These are phyloP conservation scores for Australoheros facetus DNA, from an alignment of 2,797 vertebrate species.

Conservation along the genomic window DNA sequence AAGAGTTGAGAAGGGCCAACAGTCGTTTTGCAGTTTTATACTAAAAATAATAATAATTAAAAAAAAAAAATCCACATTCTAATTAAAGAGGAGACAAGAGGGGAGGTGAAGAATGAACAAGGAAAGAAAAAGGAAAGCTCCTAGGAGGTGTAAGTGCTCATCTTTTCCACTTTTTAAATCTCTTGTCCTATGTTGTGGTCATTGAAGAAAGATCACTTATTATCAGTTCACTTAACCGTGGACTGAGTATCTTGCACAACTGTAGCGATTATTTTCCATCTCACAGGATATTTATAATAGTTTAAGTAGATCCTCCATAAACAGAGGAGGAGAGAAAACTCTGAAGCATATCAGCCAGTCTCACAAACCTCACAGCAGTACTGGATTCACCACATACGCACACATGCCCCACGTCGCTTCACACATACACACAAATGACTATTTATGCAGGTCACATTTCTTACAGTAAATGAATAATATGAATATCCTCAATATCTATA, in stretches of 20 bases:
- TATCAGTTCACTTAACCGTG: neutral
- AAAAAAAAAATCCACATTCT: conserved; percentile 13
- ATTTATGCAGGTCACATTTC: conserved; percentile 68
- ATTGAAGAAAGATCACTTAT: conserved; percentile 5
- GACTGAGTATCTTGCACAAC: conserved; percentile 60
- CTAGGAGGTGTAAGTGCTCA: neutral
- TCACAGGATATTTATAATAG: conserved; percentile 78
- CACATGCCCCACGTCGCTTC: neutral
- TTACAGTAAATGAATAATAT: conserved; percentile 76
- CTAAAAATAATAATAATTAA: neutral
- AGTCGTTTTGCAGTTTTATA: conserved; percentile 6
- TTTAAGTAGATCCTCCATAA: conserved; percentile 71
- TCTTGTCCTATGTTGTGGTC: conserved; percentile 25
- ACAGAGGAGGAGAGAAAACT: conserved; percentile 38
- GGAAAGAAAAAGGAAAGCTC: neutral
- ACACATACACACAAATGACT: conserved; percentile 49
- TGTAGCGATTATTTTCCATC: conserved; percentile 53
- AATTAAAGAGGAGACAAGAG: conserved; percentile 16
- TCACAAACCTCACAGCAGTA: conserved; percentile 25
- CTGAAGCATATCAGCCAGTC: conserved; percentile 3
- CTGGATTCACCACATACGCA: conserved; percentile 10
- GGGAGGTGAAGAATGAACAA: neutral
- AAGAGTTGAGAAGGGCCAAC: conserved; percentile 40
- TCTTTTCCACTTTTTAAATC: neutral
- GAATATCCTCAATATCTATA: conserved; percentile 80